Evolutionary conservation across 2,888 invertebrate species (phyloP).

Genomic region (Sphinx pinastri): DNA sequence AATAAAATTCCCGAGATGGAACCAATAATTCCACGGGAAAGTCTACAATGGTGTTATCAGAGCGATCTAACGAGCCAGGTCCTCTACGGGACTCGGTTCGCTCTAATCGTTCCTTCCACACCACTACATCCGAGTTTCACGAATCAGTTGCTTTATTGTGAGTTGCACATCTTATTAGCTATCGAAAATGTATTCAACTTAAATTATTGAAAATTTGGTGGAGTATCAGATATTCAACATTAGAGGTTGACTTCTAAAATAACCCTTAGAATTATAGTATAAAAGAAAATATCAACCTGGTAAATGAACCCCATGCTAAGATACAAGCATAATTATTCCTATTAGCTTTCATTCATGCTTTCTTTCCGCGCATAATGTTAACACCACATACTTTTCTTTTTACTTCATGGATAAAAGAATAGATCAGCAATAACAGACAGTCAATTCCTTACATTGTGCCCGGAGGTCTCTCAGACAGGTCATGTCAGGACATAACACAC

Average conservation of each 20-base stretch:
- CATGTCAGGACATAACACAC: neutral
- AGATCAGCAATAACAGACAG: neutral
- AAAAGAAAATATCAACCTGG: too few relatives aligned
- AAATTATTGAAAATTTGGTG: too few relatives aligned
- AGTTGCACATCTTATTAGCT: slow-evolving; percentile 39
- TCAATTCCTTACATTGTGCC: neutral
- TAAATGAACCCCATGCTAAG: too few relatives aligned
- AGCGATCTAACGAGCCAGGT: slow-evolving; percentile 22
- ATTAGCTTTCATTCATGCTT: too few relatives aligned
- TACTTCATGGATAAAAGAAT: neutral
- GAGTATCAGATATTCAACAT: too few relatives aligned
- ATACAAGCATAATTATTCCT: too few relatives aligned
- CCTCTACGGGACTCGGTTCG: slow-evolving; percentile 61
- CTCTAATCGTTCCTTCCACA: slow-evolving; percentile 73
- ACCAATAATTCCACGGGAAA: slow-evolving; percentile 19
- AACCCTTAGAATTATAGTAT: too few relatives aligned
- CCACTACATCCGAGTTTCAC: slow-evolving; percentile 63
- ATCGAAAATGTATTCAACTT: too few relatives aligned
- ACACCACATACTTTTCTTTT: too few relatives aligned
- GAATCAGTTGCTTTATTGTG: slow-evolving; percentile 60
- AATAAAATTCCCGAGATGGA: slow-evolving; percentile 19
- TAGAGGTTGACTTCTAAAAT: too few relatives aligned
- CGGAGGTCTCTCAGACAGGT: neutral
- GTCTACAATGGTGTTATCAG: slow-evolving; percentile 19
- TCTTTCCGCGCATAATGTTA: too few relatives aligned